phyloP scores from a whole-genome alignment of 2,797 vertebrate genomes.

The Dermochelys coriacea region DNA sequence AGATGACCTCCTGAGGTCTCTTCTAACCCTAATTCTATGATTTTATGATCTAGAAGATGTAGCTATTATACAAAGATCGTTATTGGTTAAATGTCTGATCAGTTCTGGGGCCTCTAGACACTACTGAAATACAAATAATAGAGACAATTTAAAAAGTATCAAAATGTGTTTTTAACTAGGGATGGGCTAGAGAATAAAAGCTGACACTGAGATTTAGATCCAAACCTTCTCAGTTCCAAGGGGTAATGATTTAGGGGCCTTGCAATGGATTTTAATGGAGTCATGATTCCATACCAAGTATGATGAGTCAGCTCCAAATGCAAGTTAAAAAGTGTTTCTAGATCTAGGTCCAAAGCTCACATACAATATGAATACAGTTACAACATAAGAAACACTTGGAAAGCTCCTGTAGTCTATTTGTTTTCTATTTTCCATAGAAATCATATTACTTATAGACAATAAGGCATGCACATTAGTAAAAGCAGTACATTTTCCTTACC shows the following conservation, averaged over 20 bases:
- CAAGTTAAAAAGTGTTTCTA: not conserved
- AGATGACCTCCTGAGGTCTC: too few relatives aligned
- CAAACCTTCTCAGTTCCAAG: not conserved
- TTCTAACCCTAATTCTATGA: too few relatives aligned
- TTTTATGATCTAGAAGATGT: not conserved
- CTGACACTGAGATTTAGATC: not conserved
- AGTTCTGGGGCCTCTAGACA: not conserved
- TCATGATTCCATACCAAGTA: not conserved
- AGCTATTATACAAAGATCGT: not conserved
- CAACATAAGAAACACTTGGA: not conserved
- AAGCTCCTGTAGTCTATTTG: not conserved
- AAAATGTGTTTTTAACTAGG: not conserved
- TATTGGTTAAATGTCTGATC: not conserved
- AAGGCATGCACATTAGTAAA: not conserved
- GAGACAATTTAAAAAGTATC: not conserved
- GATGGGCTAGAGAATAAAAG: not conserved
- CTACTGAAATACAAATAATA: not conserved
- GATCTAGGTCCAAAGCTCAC: not conserved
- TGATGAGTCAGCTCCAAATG: not conserved
- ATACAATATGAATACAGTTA: not conserved
- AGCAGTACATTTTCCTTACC: not conserved
- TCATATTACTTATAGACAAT: not conserved
- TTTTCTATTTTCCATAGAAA: constrained; percentile 23
- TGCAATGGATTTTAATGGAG: not conserved
- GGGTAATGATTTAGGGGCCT: not conserved